Conservation (phyloP, 2,797 vertebrate species). For the Channa striata region DNA sequence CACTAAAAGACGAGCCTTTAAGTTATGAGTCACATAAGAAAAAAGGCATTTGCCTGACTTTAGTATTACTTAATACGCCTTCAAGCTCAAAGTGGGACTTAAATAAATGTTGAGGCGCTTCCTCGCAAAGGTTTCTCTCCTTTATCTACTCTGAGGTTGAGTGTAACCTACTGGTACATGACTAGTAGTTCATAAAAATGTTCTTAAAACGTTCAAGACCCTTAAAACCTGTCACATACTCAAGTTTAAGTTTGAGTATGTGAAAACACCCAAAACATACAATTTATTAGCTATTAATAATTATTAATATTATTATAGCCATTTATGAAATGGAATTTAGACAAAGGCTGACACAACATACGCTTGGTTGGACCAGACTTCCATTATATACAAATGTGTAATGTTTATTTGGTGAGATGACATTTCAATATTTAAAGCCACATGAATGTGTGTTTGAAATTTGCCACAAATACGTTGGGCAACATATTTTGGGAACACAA, state of each 20-base stretch:
- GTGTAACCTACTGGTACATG: neutral
- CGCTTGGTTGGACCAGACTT: neutral
- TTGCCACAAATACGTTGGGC: neutral
- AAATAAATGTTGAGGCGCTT: neutral
- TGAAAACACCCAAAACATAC: too few relatives aligned
- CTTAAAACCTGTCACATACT: too few relatives aligned
- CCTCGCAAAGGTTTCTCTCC: too few relatives aligned
- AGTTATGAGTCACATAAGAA: neutral
- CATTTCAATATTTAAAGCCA: too few relatives aligned
- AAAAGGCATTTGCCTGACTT: neutral
- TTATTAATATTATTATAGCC: too few relatives aligned
- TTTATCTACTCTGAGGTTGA: neutral
- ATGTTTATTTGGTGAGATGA: too few relatives aligned
- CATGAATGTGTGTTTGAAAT: neutral
- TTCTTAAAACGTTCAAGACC: too few relatives aligned
- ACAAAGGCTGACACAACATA: neutral
- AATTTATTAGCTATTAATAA: too few relatives aligned
- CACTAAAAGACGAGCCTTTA: neutral
- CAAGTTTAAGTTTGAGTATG: too few relatives aligned
- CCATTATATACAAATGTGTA: neutral
- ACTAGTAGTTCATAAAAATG: too few relatives aligned
- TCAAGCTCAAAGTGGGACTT: neutral
- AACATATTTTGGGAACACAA: neutral
- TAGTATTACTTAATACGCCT: neutral
- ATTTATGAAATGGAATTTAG: neutral